Evolutionary conservation across 1,140 invertebrate genomes (phyloP).

Genomic region (Aphelinus certus): DNA sequence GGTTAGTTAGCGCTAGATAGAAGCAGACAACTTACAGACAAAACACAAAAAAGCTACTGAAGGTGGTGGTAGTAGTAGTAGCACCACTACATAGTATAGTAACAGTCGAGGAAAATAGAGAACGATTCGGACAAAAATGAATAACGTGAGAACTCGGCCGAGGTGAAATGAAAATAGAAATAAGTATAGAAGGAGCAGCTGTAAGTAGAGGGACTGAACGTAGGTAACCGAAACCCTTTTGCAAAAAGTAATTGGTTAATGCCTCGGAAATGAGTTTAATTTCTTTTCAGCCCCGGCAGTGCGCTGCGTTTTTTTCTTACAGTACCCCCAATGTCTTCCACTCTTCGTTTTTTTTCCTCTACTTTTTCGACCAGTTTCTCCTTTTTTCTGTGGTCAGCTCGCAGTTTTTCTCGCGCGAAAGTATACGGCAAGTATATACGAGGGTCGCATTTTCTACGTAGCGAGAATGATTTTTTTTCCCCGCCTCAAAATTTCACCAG

Average conservation of each 20-base stretch:
- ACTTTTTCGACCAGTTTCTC: slow-evolving; percentile 21
- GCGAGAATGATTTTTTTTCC: too few species aligned
- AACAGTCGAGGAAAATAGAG: slow-evolving; percentile 9
- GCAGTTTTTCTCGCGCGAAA: slow-evolving; percentile 22
- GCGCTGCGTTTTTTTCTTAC: slow-evolving; percentile 36
- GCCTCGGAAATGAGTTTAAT: slow-evolving; percentile 66
- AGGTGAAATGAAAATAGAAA: slow-evolving; percentile 39
- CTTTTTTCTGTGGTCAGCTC: slow-evolving; percentile 27
- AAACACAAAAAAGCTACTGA: background rate
- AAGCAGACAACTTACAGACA: background rate
- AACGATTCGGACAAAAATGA: slow-evolving; percentile 39
- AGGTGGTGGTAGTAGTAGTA: too few species aligned
- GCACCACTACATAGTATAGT: background rate
- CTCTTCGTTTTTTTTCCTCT: slow-evolving; percentile 43
- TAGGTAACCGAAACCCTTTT: slow-evolving; percentile 62
- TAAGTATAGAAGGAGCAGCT: slow-evolving; percentile 20
- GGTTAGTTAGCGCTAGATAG: slow-evolving; percentile 24
- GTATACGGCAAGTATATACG: background rate
- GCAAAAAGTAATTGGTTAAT: slow-evolving; percentile 67
- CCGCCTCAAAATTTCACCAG: too few species aligned
- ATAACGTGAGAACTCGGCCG: slow-evolving; percentile 39
- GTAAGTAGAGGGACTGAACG: slow-evolving; percentile 45
- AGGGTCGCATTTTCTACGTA: background rate
- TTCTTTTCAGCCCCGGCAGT: slow-evolving; percentile 55
- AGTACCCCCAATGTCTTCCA: background rate